Conservation (phyloP, 2,888 invertebrate genomes). For the Papilio protenor region DNA sequence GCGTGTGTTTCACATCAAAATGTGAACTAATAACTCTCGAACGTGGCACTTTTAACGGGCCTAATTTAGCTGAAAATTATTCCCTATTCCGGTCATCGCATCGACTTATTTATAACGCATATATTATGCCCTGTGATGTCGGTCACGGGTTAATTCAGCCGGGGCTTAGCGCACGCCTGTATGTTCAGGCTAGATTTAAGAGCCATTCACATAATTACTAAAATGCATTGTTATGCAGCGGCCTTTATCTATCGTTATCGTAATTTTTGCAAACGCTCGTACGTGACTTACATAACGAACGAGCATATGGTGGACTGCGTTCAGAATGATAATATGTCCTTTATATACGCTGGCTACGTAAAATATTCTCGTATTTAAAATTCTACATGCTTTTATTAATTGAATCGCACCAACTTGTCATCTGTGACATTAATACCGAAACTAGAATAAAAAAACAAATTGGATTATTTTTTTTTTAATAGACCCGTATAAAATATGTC, state of each 20-base stretch:
- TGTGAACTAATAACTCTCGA: background rate
- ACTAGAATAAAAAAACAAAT: no score
- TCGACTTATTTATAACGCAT: conserved; percentile 8
- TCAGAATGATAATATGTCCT: background rate
- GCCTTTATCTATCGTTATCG: conserved; percentile 10
- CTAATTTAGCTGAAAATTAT: conserved; percentile 9
- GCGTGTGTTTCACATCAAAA: background rate
- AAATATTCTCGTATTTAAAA: background rate
- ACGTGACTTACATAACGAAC: background rate
- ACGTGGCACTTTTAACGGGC: background rate
- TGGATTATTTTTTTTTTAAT: no score
- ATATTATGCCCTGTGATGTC: conserved; percentile 12
- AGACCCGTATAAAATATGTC: no score
- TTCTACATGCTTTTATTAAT: background rate
- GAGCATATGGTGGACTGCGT: conserved; percentile 40
- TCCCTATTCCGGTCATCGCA: conserved; percentile 2
- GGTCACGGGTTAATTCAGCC: conserved; percentile 13
- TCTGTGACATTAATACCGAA: no score
- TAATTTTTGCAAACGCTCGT: conserved; percentile 17
- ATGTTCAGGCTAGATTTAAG: conserved; percentile 30
- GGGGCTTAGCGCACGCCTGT: conserved; percentile 25
- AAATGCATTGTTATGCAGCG: conserved; percentile 31
- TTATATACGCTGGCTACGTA: background rate
- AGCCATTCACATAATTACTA: conserved; percentile 28
- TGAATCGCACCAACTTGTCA: no score